Evolutionary conservation across 2,888 invertebrate genomes (phyloP), one percentile per base, ranked within the genome.

Genomic region (Pammene aurita): DNA sequence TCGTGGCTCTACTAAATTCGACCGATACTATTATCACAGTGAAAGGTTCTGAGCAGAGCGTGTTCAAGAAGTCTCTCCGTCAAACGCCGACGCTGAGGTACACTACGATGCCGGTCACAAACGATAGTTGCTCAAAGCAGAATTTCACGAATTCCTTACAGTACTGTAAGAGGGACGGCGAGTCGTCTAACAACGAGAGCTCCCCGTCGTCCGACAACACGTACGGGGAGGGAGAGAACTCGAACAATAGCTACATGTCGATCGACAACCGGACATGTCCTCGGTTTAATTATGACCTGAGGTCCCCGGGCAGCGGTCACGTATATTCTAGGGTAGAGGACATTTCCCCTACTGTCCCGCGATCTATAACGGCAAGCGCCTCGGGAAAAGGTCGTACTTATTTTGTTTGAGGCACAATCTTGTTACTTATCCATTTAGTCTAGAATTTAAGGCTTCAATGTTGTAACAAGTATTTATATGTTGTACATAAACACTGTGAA

Each of bases 1-100:
- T 97, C 72, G 93, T 95, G 82, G 94, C 96, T 70, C 94, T 97
- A 92, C 95, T 96, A 55, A 96, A 96, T 84, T 95, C 96, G 5
- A 92, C 92, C 41, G 92, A 92, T 76, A 92, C 92, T 72, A 91
- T 92, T 82, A 93, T 94, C 72, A 93, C 92, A 16, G 84, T 92
- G 67, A 88, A 88, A 83, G 83, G 86, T 73, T 83, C 89, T 66
- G 87, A 92, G 71, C 90, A 88, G 75, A 89, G 93, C 77, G 88
- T 90, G 75, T 93, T 94, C 82, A 93, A 91, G 80, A 92, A 92
- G 78, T 87, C 92, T 71, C 85, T 92, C 81, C 86, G 91, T 64
- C 88, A 90, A 77, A 88, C 88, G 73, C 92, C 90, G 55, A 92
- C 83, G 74, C 88, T 86, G 88, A 93, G 89, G 89, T 94, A 88